Evolutionary conservation across 2,888 invertebrate genomes (phyloP), one percentile per base, ranked within the genome.

Genomic region (Eulithis prunata): DNA sequence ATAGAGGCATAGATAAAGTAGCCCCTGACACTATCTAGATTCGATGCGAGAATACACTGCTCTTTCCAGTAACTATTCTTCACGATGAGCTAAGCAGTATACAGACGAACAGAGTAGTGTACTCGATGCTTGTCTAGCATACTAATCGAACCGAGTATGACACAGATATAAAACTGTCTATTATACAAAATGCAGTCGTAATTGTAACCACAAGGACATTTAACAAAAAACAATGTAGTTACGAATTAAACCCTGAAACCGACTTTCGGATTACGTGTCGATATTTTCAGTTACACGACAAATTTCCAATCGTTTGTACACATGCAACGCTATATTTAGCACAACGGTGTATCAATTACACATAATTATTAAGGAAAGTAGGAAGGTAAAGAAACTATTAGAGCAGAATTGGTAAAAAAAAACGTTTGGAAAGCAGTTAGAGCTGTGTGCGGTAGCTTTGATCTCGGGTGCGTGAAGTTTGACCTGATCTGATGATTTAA

Each of bases 381-480:
- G 68, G 64, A 66, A 67, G 64, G 52, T 11, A 59, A 11, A 53
- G 61, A 58, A 64, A 54, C 70, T 66, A 70, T 69, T 69, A 69
- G 71, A 69, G 68, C 71, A 68, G 66, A 70, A 66, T 69, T 64
- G 55, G 64, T 58, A 53, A 71, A 41, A 71, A 41, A 68, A 68
- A 52, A 32, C 67, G 71, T 71, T 72, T 64, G 66, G 66, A 66
- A 71, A 71, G 58, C 65, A 65, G 68, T 71, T 68, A 71, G 32
- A 63, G 21, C 55, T 14, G 57, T 51, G 59, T n/a, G 38, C 28
- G 66, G 69, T 36, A 11, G 59, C 60, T 68, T 54, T 38, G 61
- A 62, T 68, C 64, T 61, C 41, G 46, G 5, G 13, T 14, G 61
- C 57, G 64, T 61, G 61, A 64, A 61, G 57, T 14, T 49, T 63